Base-by-base conservation (phyloP, 2,888 invertebrate genomes). In the Graphium colonna region DNA sequence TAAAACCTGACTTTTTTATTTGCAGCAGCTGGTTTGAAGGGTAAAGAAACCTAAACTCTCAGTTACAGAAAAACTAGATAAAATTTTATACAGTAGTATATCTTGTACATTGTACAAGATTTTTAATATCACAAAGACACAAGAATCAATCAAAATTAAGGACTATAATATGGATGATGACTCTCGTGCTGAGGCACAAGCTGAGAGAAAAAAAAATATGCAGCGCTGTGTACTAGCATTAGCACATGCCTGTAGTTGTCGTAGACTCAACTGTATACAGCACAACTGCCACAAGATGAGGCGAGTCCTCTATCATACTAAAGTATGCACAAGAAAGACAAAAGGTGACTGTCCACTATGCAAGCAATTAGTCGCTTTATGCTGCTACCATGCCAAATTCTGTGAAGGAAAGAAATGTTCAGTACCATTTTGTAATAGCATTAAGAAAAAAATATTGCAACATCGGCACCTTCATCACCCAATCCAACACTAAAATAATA, bases 311-410 rank as follows among this genome's bases (percentile, higher is more conserved):
- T 93, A 94, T 58, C 98, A 98, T 78, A 96, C 97, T 10, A 96
- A 96, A 85, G 92, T 93, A 59, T 98, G 98, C 91, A 96, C 96
- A 77, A 83, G 95, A 59, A 96, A 95, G 82, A 95, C 93, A 52
- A 95, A 96, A 71, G 96, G 96, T 57, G 96, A 95, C 31, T 98
- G 98, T 84, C 96, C 96, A 2, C 96, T 97, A 63, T 98, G 98
- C 90, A 98, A 97, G 76, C 97, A 98, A 77, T 92, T 98, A 43
- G 96, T 97, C 69, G 97, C 97, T 0, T 85, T 98, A 51, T 98
- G 97, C 75, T 97, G 96, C 82, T 97, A 97, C 79, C 98, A 98
- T 78, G 97, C 98, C 21, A 98, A 97, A 26, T 26, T 21, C 16
- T 52, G 52, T 16, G 18, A 47, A 28, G 42, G 7, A 42, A 46